Evolutionary conservation across 64 coral and sea anemone species (phyloP).

Genomic region (Acropora yongei): DNA sequence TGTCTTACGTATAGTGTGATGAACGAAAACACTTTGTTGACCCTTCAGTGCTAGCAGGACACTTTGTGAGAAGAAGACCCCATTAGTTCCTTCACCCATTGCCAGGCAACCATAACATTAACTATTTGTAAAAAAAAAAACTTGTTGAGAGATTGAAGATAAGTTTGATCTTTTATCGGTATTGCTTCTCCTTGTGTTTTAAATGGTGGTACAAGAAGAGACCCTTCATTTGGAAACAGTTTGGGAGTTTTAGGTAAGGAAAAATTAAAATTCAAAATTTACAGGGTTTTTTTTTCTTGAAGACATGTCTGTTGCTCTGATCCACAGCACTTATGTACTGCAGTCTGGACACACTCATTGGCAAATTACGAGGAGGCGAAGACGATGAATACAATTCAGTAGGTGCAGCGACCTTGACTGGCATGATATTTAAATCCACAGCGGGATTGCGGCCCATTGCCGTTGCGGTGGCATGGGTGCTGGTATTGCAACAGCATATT

Average conservation of each 20-base stretch:
- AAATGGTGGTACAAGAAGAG: slow-evolving; percentile 98
- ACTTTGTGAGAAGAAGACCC: no score
- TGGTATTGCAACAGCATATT: slow-evolving; percentile 78
- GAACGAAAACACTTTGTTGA: no score
- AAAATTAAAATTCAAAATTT: background rate
- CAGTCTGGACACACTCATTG: slow-evolving; percentile 89
- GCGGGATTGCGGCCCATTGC: slow-evolving; percentile 92
- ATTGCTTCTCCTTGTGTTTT: slow-evolving; percentile 70
- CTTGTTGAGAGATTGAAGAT: no score
- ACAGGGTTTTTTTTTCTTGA: background rate
- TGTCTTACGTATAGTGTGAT: no score
- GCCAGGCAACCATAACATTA: no score
- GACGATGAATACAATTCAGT: slow-evolving; percentile 96
- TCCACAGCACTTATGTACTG: slow-evolving; percentile 93
- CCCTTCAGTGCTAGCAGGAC: no score
- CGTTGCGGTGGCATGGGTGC: slow-evolving; percentile 56
- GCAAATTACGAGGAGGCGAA: slow-evolving; percentile 87
- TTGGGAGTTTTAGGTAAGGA: slow-evolving; percentile 90
- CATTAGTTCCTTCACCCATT: no score
- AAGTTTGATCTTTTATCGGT: background rate
- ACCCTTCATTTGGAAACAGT: slow-evolving; percentile 95
- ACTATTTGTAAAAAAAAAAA: no score
- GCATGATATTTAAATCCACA: slow-evolving; percentile 97
- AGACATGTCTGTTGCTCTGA: background rate
- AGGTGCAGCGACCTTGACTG: slow-evolving; percentile 81